A percentile compares a stretch with the other conserved stretches of the same genome.
Evolutionary conservation across 2,888 invertebrate genomes (phyloP).

Genomic region (Dendrolimus pini): DNA sequence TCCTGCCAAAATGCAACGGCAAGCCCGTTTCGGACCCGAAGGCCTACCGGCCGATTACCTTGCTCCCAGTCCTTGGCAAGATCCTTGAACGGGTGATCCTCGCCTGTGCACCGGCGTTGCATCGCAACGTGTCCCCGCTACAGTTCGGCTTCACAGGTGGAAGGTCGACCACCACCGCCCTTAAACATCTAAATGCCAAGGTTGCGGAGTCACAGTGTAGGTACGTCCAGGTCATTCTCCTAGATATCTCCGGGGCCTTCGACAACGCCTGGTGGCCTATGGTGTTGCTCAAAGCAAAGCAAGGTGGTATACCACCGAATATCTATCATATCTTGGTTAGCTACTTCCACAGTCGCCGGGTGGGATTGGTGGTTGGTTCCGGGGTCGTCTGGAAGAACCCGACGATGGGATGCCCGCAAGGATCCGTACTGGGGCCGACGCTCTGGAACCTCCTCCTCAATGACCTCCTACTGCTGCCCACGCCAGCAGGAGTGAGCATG

Average conservation of each 20-base stretch:
- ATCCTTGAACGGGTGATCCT: constrained; percentile 23
- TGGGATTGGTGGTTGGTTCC: constrained; percentile 14
- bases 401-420: constrained; percentile 24
- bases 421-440: constrained; percentile 18
- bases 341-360: constrained; percentile 19
- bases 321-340: constrained; percentile 18
- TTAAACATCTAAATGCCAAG: constrained; percentile 4
- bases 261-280: constrained; percentile 35
- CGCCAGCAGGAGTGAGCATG: constrained; percentile 8
- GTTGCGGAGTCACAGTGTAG: neutral
- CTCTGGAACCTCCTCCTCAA: constrained; percentile 22
- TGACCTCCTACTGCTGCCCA: constrained; percentile 18
- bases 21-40: constrained; percentile 16
- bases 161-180: constrained; percentile 20
- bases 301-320: constrained; percentile 17
- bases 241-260: constrained; percentile 28
- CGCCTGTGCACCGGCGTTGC: constrained; percentile 10
- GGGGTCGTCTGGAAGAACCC: constrained; percentile 9
- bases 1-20: constrained; percentile 20
- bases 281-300: constrained; percentile 22
- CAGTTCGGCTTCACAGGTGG: constrained; percentile 30
- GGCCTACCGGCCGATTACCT: too few species aligned
- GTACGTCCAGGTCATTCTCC: constrained; percentile 20
- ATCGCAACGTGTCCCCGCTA: constrained; percentile 5
- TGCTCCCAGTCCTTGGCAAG: constrained; percentile 26